Conservation (phyloP, 92 coral and sea anemone genomes). For the Porites lobata region DNA sequence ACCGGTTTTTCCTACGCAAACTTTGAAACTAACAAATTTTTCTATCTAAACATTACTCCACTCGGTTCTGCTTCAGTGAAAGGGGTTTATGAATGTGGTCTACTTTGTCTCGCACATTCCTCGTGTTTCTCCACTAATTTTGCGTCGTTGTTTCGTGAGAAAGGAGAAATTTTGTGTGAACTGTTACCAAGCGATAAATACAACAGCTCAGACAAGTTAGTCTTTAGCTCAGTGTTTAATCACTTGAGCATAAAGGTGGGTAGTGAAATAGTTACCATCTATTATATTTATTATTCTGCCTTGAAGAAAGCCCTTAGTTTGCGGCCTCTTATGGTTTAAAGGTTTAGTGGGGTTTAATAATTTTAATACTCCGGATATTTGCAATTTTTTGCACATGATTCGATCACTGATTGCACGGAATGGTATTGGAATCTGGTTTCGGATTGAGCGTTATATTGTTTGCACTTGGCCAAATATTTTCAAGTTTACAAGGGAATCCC, state of each 20-base stretch:
- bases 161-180: conserved; percentile 6
- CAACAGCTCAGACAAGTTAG: background rate
- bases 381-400: too few species aligned
- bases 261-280: too few species aligned
- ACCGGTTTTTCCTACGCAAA: conserved; percentile 22
- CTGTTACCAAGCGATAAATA: conserved; percentile 32
- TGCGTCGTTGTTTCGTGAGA: background rate
- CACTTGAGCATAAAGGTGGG: conserved; percentile 28
- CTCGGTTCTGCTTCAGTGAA: background rate
- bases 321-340: too few species aligned
- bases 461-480: too few species aligned
- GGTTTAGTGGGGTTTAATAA: too few species aligned
- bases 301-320: too few species aligned
- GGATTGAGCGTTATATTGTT: too few species aligned
- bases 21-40: conserved; percentile 2
- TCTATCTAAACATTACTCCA: conserved; percentile 1
- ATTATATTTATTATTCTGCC: too few species aligned
- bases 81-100: background rate
- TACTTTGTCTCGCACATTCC: background rate
- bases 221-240: conserved; percentile 1
- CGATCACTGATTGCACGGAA: too few species aligned
- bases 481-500: too few species aligned
- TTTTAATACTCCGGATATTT: too few species aligned
- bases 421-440: too few species aligned
- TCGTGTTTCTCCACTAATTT: conserved; percentile 7